Percentiles rank a stretch among this genome's conserved stretches.
phyloP scores from a whole-genome alignment of 2,113 vertebrate genomes.

The Ctenomys sociabilis region DNA sequence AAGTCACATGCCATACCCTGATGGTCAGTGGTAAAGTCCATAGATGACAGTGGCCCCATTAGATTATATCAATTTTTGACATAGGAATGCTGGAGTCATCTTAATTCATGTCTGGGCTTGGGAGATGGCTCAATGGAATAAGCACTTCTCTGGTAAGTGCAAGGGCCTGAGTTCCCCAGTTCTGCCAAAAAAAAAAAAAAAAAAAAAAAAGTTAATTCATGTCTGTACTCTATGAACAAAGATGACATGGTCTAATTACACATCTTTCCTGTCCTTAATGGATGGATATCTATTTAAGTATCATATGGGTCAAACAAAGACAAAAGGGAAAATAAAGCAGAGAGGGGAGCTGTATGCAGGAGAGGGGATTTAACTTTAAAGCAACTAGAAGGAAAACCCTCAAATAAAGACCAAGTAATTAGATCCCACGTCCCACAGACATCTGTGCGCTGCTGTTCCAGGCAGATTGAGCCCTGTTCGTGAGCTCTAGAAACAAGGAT shows the following conservation, averaged over 20 bases:
- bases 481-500: not conserved
- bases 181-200: no score
- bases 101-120: no score
- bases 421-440: not conserved
- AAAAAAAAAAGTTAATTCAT: no score
- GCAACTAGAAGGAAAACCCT: not conserved
- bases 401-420: not conserved
- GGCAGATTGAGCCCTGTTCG: fast-evolving
- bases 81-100: fast-evolving
- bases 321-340: not conserved
- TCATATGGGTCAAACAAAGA: not conserved
- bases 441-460: not conserved
- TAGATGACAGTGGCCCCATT: not conserved
- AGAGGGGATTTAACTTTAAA: not conserved
- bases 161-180: no score
- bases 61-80: no score
- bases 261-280: not conserved
- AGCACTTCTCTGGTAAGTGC: no score
- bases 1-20: not conserved
- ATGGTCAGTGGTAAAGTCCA: not conserved
- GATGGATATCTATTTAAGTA: not conserved
- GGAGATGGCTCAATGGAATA: no score
- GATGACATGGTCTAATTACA: not conserved
- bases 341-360: fast-evolving
- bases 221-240: not conserved